Percentiles rank a stretch among this genome's conserved stretches.
Conservation (phyloP, 2,888 invertebrate species). For the Synergus japonicus region DNA sequence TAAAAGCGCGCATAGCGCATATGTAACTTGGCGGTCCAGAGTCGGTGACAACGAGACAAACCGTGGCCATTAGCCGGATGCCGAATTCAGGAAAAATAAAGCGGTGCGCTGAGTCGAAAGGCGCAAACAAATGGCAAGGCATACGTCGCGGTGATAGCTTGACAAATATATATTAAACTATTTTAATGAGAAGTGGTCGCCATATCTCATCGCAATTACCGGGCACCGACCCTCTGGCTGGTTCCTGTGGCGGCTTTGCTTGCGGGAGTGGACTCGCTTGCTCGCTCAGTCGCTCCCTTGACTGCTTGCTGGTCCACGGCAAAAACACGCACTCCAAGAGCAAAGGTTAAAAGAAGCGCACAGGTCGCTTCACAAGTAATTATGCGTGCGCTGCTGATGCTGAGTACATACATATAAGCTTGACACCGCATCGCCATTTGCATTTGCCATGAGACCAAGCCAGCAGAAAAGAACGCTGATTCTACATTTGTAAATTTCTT, state of each 20-base stretch:
- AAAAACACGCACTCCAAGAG: constrained; percentile 64
- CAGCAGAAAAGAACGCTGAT: not conserved
- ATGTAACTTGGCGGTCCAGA: constrained; percentile 37
- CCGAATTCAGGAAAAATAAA: constrained; percentile 68
- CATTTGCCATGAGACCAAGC: constrained; percentile 16
- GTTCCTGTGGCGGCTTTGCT: constrained; percentile 32
- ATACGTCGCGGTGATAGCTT: constrained; percentile 67
- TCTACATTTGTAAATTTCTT: not conserved
- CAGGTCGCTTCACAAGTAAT: constrained; percentile 55
- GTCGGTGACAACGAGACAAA: constrained; percentile 70
- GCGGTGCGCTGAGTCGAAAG: constrained; percentile 32
- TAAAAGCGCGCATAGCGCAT: constrained; percentile 16
- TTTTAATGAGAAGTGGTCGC: constrained; percentile 75
- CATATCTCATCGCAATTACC: constrained; percentile 75
- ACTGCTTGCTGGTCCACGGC: constrained; percentile 48
- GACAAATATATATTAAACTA: constrained; percentile 76
- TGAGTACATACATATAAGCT: constrained; percentile 35
- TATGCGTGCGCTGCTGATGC: constrained; percentile 44
- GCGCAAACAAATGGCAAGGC: constrained; percentile 66
- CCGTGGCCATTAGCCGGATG: constrained; percentile 65
- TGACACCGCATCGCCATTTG: constrained; percentile 21
- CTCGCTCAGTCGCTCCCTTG: constrained; percentile 2
- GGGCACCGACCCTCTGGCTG: constrained; percentile 60
- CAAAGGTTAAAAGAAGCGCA: constrained; percentile 69
- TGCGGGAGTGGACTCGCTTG: constrained; percentile 24